Evolutionary conservation across 2,888 invertebrate genomes (phyloP).

Genomic region (Dichetophora obliterata): DNA sequence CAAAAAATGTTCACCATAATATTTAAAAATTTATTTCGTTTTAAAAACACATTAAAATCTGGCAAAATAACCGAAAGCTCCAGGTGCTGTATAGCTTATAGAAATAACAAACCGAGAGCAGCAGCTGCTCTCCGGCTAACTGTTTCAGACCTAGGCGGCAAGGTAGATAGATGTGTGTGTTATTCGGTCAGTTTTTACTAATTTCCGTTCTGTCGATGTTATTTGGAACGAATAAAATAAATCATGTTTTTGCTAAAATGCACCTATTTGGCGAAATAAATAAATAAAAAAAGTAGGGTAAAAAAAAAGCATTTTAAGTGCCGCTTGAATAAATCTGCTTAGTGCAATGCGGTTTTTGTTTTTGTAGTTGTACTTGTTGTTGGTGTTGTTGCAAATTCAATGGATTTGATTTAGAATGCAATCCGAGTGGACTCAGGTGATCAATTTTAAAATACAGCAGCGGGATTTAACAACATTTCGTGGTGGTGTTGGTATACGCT

Average conservation of each 20-base stretch:
- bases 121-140: too few species aligned
- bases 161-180: too few species aligned
- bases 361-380: constrained; percentile 1
- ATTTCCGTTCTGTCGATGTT: background rate
- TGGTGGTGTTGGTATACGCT: background rate
- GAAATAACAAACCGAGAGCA: too few species aligned
- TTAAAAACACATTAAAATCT: too few species aligned
- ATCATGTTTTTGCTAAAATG: background rate
- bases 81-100: too few species aligned
- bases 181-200: background rate
- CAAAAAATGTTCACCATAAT: background rate
- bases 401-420: constrained; percentile 18
- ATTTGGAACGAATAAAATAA: background rate
- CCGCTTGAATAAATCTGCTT: constrained; percentile 3
- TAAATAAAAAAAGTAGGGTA: background rate
- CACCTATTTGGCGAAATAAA: background rate
- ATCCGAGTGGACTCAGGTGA: constrained; percentile 30
- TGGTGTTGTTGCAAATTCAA: background rate
- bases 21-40: too few species aligned
- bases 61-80: too few species aligned
- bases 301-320: background rate
- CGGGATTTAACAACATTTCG: background rate
- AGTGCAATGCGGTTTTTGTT: background rate
- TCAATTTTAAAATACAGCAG: constrained; percentile 27
- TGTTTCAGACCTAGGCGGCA: too few species aligned